Percentiles rank a stretch among this genome's conserved stretches.
These are phyloP conservation scores for Mus caroli DNA, from an alignment of 2,797 vertebrate genomes.

Conservation along the genomic window DNA sequence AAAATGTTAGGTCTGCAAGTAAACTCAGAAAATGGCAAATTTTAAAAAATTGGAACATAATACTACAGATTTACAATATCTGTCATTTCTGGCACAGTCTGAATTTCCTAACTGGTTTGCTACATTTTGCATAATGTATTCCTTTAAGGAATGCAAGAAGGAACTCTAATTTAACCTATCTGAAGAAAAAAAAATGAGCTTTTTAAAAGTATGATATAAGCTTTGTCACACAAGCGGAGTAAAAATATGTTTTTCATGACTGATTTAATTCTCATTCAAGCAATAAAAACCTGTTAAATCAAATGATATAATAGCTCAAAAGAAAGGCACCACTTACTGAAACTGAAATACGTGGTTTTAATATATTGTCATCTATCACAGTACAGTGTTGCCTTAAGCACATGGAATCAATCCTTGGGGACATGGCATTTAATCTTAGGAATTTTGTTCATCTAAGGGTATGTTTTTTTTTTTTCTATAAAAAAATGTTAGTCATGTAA, in stretches of 20 bases:
- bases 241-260: slow-evolving; percentile 16
- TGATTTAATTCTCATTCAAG: neutral
- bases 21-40: neutral
- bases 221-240: neutral
- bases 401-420: slow-evolving; percentile 70
- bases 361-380: slow-evolving; percentile 49
- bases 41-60: neutral
- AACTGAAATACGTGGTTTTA: neutral
- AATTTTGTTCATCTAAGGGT: neutral
- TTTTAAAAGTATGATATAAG: neutral
- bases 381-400: slow-evolving; percentile 6
- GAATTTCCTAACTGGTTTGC: neutral
- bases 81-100: neutral
- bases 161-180: neutral
- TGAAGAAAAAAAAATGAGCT: neutral
- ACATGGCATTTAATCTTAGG: slow-evolving; percentile 76
- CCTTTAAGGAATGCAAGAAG: neutral
- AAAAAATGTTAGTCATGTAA: slow-evolving; percentile 28
- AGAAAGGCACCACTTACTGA: slow-evolving; percentile 36
- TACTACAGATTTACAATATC: neutral
- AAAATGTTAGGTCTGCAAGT: neutral
- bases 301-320: neutral
- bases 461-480: neutral
- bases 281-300: slow-evolving; percentile 32
- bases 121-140: neutral